Conservation (phyloP, 1,140 invertebrate genomes). For the Papilio helenus region DNA sequence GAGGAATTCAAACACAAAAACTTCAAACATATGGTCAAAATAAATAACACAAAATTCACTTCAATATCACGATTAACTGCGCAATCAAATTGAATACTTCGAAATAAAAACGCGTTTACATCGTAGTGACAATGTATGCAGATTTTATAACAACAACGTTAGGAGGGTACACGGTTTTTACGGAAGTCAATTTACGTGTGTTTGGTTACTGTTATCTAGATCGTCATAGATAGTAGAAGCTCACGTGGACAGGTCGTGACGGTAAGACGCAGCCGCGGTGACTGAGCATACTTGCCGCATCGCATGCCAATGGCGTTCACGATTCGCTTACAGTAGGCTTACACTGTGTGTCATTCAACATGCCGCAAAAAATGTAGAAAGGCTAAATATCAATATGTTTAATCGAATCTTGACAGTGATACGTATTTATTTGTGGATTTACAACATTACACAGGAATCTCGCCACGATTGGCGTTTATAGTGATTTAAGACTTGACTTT, state of each 20-base stretch:
- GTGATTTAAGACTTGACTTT: no score
- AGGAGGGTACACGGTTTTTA: slow-evolving; percentile 25
- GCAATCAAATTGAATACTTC: neutral
- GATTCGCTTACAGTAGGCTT: neutral
- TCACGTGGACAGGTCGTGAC: neutral
- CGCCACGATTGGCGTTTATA: no score
- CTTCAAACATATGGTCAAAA: slow-evolving; percentile 7
- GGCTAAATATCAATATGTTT: no score
- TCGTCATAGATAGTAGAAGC: slow-evolving; percentile 11
- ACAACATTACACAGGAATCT: no score
- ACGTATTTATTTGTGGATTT: no score
- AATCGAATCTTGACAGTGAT: no score
- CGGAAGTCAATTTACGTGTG: neutral
- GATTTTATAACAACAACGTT: slow-evolving; percentile 6
- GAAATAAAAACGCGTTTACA: neutral
- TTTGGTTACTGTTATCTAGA: slow-evolving; percentile 30
- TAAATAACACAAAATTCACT: slow-evolving; percentile 2
- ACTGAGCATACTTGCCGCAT: slow-evolving; percentile 13
- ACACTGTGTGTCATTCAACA: neutral
- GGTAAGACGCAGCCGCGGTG: slow-evolving; percentile 3
- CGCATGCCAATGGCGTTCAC: slow-evolving; percentile 3
- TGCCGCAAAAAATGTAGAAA: no score
- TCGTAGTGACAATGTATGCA: neutral
- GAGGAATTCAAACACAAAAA: slow-evolving; percentile 8
- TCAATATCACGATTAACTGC: neutral